A percentile compares a stretch with the other conserved stretches of the same genome.
These are phyloP conservation scores for Seira musarum DNA, from an alignment of 2,888 invertebrate species.

Conservation along the genomic window DNA sequence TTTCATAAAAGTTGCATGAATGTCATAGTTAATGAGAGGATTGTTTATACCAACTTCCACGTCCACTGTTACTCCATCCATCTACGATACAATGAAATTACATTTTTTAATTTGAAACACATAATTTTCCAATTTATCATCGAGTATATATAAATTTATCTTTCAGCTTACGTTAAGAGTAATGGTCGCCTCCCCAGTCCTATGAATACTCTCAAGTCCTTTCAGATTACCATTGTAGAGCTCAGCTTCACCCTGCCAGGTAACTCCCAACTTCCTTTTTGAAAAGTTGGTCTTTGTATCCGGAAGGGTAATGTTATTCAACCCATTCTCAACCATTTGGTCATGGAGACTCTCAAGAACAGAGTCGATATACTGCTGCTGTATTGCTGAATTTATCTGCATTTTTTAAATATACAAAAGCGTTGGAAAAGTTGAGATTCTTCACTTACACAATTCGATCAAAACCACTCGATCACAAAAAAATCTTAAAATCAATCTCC, in stretches of 20 bases:
- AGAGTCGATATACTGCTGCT: conserved; percentile 62
- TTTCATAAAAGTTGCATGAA: conserved; percentile 63
- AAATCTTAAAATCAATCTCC: too few relatives aligned
- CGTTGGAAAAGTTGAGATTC: background rate
- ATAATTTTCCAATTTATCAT: too few relatives aligned
- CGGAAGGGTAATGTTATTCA: conserved; percentile 63
- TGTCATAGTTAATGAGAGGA: conserved; percentile 57
- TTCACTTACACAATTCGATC: too few relatives aligned
- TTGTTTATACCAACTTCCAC: conserved; percentile 60
- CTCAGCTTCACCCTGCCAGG: conserved; percentile 68
- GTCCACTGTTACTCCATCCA: conserved; percentile 55
- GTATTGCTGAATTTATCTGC: conserved; percentile 47
- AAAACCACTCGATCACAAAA: too few relatives aligned
- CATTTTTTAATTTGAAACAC: background rate
- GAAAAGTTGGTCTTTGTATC: conserved; percentile 64
- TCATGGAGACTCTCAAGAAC: conserved; percentile 63
- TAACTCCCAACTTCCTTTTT: conserved; percentile 63
- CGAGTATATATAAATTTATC: background rate
- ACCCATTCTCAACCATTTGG: conserved; percentile 64
- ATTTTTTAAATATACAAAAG: too few relatives aligned
- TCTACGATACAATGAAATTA: conserved; percentile 33
- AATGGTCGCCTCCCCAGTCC: conserved; percentile 62
- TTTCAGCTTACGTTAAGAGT: conserved; percentile 49
- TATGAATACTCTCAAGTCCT: conserved; percentile 67
- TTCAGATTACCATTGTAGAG: conserved; percentile 65